Conservation (phyloP, 2,113 vertebrate species). For the Suricata suricatta region DNA sequence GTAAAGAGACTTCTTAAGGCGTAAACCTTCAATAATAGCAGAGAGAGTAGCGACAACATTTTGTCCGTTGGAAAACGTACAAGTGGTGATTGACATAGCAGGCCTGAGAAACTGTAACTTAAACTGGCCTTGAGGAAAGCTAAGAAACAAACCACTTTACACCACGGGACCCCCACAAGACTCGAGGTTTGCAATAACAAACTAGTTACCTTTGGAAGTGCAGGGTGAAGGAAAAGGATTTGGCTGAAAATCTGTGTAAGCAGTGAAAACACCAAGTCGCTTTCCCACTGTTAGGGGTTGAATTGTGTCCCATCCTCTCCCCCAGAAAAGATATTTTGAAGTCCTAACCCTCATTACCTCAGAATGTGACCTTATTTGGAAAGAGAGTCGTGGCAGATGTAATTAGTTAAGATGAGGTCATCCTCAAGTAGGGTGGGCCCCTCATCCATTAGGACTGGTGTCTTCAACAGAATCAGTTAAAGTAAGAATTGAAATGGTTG, state of each 20-base stretch:
- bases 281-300: background rate
- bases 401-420: constrained; percentile 16
- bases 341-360: background rate
- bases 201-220: background rate
- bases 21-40: background rate
- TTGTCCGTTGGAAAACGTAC: constrained; percentile 17
- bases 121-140: background rate
- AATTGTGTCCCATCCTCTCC: background rate
- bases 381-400: constrained; percentile 19
- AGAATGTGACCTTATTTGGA: constrained; percentile 46
- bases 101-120: constrained; percentile 9
- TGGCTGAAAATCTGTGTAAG: constrained; percentile 43
- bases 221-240: background rate
- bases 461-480: constrained; percentile 28
- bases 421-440: background rate
- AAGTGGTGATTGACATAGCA: background rate
- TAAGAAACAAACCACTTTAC: constrained; percentile 9
- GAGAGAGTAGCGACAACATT: background rate
- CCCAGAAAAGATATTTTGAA: background rate
- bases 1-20: background rate
- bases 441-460: background rate
- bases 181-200: background rate
- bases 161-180: background rate
- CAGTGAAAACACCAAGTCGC: background rate
- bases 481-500: background rate